These are phyloP conservation scores for Pipistrellus nathusii DNA, from an alignment of 2,797 vertebrate species.

Conservation along the genomic window DNA sequence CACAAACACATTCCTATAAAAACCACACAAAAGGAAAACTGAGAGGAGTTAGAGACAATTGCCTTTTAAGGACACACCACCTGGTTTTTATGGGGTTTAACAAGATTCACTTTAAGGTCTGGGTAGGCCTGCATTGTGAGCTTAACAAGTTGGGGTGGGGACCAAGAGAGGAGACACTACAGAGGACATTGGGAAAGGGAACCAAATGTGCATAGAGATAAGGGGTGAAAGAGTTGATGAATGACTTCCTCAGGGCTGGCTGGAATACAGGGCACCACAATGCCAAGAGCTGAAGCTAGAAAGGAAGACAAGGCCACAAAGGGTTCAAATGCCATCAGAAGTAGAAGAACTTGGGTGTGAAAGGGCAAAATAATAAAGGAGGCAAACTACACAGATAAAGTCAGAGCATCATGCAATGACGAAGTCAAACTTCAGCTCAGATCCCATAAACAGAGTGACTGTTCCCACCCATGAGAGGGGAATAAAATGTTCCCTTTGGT, in stretches of 20 bases:
- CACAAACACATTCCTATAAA: conserved; percentile 47
- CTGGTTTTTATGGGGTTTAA: conserved; percentile 31
- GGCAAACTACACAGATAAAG: not conserved
- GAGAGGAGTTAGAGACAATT: not conserved
- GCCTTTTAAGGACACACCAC: not conserved
- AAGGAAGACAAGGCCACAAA: not conserved
- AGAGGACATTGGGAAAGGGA: not conserved
- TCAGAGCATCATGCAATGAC: not conserved
- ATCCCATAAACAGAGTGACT: conserved; percentile 35
- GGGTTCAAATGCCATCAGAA: not conserved
- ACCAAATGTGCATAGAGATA: not conserved
- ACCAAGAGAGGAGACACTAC: not conserved
- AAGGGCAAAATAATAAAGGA: not conserved
- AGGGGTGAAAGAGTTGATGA: not conserved
- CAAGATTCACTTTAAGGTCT: not conserved
- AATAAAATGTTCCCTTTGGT: conserved; percentile 52
- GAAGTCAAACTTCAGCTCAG: conserved; percentile 41
- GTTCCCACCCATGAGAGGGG: conserved; percentile 28
- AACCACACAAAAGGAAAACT: conserved; percentile 48
- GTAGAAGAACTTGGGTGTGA: not conserved
- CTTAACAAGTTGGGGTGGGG: not conserved
- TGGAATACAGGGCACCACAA: not conserved
- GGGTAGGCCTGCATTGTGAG: not conserved
- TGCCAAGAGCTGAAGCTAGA: not conserved
- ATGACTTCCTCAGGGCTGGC: not conserved